phyloP scores from a whole-genome alignment of 2,113 vertebrate genomes.

The Galbula dea region DNA sequence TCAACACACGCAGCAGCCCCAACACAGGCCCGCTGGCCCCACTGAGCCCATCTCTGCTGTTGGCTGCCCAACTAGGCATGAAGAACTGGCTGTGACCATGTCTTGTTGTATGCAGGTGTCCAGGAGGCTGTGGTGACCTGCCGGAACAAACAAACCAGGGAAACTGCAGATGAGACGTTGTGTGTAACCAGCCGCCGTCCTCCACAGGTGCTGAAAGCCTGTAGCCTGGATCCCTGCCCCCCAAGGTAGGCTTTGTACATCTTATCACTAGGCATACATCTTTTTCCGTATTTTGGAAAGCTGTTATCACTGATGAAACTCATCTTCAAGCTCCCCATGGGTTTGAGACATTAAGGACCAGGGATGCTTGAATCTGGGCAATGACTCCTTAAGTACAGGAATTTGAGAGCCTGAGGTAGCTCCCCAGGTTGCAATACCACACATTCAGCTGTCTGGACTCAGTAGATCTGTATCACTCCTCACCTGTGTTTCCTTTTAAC shows the following conservation, averaged over 20 bases:
- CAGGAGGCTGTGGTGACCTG: conserved; percentile 94
- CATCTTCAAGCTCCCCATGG: conserved; percentile 7
- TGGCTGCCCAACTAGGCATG: background rate
- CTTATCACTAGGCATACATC: background rate
- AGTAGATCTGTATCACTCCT: background rate
- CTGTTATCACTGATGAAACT: background rate
- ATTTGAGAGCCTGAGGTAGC: background rate
- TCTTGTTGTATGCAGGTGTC: conserved; percentile 79
- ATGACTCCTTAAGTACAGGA: background rate
- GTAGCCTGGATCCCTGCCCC: conserved; percentile 86
- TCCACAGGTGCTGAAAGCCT: conserved; percentile 85
- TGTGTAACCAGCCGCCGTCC: conserved; percentile 85
- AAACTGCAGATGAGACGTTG: conserved; percentile 76
- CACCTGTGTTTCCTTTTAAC: background rate
- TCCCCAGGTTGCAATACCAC: background rate
- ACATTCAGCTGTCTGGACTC: background rate
- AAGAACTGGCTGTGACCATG: conserved; percentile 40
- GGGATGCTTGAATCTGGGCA: background rate
- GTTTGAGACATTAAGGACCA: background rate
- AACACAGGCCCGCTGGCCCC: background rate
- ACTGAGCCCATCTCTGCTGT: background rate
- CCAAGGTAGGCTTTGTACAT: conserved; percentile 78
- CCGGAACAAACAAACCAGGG: conserved; percentile 91
- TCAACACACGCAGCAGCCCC: background rate
- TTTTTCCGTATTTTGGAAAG: background rate